Conservation (phyloP, 2,888 invertebrate species). For the Mythimna impura region DNA sequence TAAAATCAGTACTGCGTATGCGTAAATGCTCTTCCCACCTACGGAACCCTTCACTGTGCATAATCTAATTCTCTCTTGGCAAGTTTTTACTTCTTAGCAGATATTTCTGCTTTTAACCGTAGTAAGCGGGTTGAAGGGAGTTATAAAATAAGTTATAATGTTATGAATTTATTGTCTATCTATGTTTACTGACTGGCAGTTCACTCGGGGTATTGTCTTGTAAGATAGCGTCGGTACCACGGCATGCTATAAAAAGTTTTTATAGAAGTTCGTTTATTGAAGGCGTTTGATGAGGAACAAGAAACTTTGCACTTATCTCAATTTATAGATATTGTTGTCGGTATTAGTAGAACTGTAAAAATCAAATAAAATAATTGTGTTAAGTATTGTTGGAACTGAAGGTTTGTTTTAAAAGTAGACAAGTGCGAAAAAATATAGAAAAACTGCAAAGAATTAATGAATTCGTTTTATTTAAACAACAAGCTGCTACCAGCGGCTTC, state of each 20-base stretch:
- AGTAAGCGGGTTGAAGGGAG: conserved; percentile 24
- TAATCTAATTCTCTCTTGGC: not conserved
- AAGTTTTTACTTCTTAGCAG: not conserved
- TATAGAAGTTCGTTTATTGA: conserved; percentile 19
- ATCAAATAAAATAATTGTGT: too few species aligned
- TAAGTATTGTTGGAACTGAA: not conserved
- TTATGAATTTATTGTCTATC: conserved; percentile 26
- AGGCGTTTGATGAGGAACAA: not conserved
- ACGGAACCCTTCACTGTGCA: not conserved
- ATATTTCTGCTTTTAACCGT: conserved; percentile 32
- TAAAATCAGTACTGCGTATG: not conserved
- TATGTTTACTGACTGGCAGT: conserved; percentile 11
- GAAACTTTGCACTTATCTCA: conserved; percentile 8
- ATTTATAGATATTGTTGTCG: not conserved
- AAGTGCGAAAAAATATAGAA: not conserved
- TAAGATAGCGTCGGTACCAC: not conserved
- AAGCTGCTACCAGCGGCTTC: too few species aligned
- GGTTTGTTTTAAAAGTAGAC: not conserved
- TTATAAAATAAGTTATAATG: conserved; percentile 31
- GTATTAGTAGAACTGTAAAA: not conserved
- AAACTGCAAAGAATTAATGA: not conserved
- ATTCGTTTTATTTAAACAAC: not conserved
- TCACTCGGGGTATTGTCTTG: conserved; percentile 7
- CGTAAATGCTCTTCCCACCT: not conserved
- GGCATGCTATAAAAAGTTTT: conserved; percentile 9